Base-by-base conservation (phyloP, 2,797 vertebrate species). In the Nannoperca obscura region DNA sequence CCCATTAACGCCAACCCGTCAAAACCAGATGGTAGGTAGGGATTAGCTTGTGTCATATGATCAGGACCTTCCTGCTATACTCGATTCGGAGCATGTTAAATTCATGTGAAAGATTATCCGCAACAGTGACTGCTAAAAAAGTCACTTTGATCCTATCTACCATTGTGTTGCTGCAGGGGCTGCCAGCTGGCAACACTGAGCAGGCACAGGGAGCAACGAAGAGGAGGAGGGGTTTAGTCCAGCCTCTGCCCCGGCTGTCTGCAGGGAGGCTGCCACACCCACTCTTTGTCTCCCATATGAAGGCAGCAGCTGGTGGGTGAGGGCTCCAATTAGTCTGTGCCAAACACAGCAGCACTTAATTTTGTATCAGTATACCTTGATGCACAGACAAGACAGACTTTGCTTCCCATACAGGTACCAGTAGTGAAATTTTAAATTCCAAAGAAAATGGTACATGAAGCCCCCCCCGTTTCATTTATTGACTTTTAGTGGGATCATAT, bases 61-160 rank as follows among this genome's bases (percentile, higher is more conserved):
- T 88, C 89, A 82, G 78, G 81, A 83, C 88, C 89, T 88, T 90
- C 88, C 87, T 90, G 90, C 91, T 80, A 59, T 62, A 85, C 79
- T 85, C 82, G 79, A 65, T 88, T 89, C 84, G 63, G 69, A 57
- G 81, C 84, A 93, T 93, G 92, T 91, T 89, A 89, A 89, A 93
- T 93, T 92, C 84, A 93, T 94, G 92, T 76, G 89, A 92, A 89
- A 94, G 92, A 94, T 94, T 92, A 94, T 91, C 84, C 47, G 78
- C 84, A 77, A 92, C 81, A 68, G 86, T 78, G 86, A 80, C 83
- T 86, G 90, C 87, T 91, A 86, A 92, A 91, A 89, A 92, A 92
- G 91, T 90, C 86, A 91, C 90, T 94, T 93, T 93, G 90, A 94
- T 92, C 87, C 83, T 73, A 81, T 89, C 86, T 86, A 70, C 85